Evolutionary conservation across 2,797 vertebrate species (phyloP).

Genomic region (Arctocebus calabarensis): DNA sequence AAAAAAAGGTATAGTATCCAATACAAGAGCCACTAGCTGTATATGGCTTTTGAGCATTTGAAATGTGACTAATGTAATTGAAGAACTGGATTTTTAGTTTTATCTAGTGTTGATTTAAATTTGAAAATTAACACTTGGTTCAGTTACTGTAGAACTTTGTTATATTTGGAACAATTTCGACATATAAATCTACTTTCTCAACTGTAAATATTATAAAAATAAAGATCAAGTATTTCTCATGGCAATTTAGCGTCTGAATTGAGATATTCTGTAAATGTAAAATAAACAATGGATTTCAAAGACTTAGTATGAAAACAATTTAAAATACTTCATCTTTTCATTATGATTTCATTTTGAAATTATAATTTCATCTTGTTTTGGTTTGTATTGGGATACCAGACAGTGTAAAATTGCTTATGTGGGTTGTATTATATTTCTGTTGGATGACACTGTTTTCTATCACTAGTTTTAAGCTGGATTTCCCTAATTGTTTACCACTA

Average conservation of each 20-base stretch:
- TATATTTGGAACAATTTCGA: neutral
- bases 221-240: neutral
- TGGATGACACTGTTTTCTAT: neutral
- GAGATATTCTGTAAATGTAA: slow-evolving; percentile 17
- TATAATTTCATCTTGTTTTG: slow-evolving; percentile 11
- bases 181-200: neutral
- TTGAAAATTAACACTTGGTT: neutral
- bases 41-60: neutral
- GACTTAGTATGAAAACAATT: neutral
- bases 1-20: neutral
- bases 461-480: neutral
- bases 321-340: slow-evolving; percentile 13
- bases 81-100: slow-evolving; percentile 24
- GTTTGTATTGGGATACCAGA: neutral
- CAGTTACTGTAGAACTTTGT: neutral
- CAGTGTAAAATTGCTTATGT: neutral
- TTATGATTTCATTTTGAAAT: slow-evolving; percentile 12
- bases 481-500: neutral
- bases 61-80: slow-evolving; percentile 11
- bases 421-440: neutral
- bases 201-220: slow-evolving; percentile 35
- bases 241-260: neutral
- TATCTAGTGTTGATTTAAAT: neutral
- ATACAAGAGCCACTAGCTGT: neutral
- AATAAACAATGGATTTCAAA: slow-evolving; percentile 13